Base-by-base conservation (phyloP, 2,797 vertebrate genomes). In the Amblyopsis hoosieri region DNA sequence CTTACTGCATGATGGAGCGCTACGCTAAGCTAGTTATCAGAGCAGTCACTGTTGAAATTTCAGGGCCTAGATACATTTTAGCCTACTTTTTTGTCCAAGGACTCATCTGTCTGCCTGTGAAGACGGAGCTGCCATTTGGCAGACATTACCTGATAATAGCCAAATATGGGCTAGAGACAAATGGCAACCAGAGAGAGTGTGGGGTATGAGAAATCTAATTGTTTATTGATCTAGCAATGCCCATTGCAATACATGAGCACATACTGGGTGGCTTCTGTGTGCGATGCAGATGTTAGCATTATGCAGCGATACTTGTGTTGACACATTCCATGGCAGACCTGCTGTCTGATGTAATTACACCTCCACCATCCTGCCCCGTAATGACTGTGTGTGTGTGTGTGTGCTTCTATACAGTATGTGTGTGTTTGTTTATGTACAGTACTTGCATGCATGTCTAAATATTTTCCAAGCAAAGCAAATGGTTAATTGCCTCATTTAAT, bases 401-500 rank as follows among this genome's bases (percentile, higher is more conserved):
- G 37, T 23, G 23, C 23, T 23, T 23, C 23, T 23, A 23, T 23
- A 23, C 2, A 23, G 17, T 17, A 17, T 17, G 17, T 52, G 50
- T 52, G 50, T 52, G 13, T 52, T n/a, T 14, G 12, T 14, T 12
- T 50, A 14, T 50, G 49, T 50, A n/a, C 14, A n/a, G 49, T 17
- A n/a, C 14, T 9, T 53, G 51, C 23, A 19, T 53, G 19, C 19
- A 19, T 53, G 51, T 53, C 58, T 85, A 78, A 88, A 78, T 75
- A 66, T 76, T 81, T 80, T 72, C 75, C 66, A 74, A 85, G 84
- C 85, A 86, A 88, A 89, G 76, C 76, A 85, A 87, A 7, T 37
- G 86, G 81, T 84, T 87, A 88, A 90, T 89, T 83, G 82, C 80
- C 81, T 86, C 83, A 88, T 81, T 88, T 84, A 85, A 74, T 66